Evolutionary conservation across 2,113 vertebrate species (phyloP), one percentile per base, ranked within the genome.

Genomic region (Tetrax tetrax): DNA sequence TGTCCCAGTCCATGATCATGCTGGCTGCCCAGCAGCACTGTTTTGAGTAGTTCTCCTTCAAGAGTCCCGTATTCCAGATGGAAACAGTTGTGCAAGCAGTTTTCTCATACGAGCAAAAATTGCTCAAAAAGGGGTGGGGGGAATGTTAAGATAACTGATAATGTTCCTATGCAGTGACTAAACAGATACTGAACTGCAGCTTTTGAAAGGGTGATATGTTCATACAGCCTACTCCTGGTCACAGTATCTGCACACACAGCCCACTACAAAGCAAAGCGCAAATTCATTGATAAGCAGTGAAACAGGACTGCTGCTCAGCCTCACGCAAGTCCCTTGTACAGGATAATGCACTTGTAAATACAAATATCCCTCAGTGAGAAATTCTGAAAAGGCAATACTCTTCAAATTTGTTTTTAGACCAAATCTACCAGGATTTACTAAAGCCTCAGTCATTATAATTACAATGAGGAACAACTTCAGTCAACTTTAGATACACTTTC

Each of bases 41-140:
- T 22, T 89, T 72, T 12, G 12, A 77, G 24, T 31, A 63, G 31
- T 25, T 91, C 14, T 82, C 20, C 29, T 35, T 88, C 70, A 82
- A 31, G 37, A 86, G 15, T 41, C 38, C 11, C 50, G 13, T 59
- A 38, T 47, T 92, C 13, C 28, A 68, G 25, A n/a, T 8, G 27
- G 19, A 12, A 84, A 18, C 0, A 6, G 19, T 51, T 82, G 19
- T 68, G 22, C 18, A 79, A 74, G 43, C 5, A 53, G 20, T 37
- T 50, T 50, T 41, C 61, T 86, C 9, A 35, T 14, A 54, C 3
- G 4, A 7, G 25, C 7, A 5, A 59, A 80, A 83, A 68, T 48
- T 43, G 11, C 29, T 45, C 5, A 4, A 25, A 33, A 87, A 37
- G 53, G 15, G 3, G 4, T 3, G 53, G 2, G 7, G 0, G 16